Conservation (phyloP, 2,888 invertebrate species). For the Diplazon laetatorius region DNA sequence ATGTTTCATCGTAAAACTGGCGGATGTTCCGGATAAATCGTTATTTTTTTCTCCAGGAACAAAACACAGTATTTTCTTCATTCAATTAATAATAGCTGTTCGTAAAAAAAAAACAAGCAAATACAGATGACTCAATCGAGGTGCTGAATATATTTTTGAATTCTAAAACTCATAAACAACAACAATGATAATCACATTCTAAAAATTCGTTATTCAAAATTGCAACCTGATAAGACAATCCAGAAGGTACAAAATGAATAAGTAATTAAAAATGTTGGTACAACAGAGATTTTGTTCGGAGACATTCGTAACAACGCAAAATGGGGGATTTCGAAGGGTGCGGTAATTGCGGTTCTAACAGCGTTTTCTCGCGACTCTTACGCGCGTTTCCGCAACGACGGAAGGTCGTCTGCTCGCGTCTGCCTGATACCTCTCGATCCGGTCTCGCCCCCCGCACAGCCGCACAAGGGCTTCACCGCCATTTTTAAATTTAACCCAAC, state of each 20-base stretch:
- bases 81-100: too few species aligned
- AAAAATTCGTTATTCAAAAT: conserved; percentile 30
- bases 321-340: conserved; percentile 55
- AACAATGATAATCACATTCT: conserved; percentile 11
- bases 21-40: too few species aligned
- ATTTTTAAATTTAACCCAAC: conserved; percentile 60
- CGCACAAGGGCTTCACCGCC: conserved; percentile 32
- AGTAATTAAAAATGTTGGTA: conserved; percentile 12
- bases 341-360: conserved; percentile 65
- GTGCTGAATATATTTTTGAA: too few species aligned
- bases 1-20: too few species aligned
- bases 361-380: conserved; percentile 65
- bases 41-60: too few species aligned
- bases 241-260: background rate
- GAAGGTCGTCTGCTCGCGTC: conserved; percentile 46
- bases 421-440: conserved; percentile 36
- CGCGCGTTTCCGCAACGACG: conserved; percentile 58
- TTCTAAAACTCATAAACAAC: too few species aligned
- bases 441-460: too few species aligned
- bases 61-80: too few species aligned
- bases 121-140: too few species aligned
- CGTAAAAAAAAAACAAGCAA: too few species aligned
- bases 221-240: conserved; percentile 4
- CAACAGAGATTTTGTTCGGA: background rate
- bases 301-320: conserved; percentile 34